Conservation (phyloP, 2,888 invertebrate genomes). For the Rhagonycha fulva region DNA sequence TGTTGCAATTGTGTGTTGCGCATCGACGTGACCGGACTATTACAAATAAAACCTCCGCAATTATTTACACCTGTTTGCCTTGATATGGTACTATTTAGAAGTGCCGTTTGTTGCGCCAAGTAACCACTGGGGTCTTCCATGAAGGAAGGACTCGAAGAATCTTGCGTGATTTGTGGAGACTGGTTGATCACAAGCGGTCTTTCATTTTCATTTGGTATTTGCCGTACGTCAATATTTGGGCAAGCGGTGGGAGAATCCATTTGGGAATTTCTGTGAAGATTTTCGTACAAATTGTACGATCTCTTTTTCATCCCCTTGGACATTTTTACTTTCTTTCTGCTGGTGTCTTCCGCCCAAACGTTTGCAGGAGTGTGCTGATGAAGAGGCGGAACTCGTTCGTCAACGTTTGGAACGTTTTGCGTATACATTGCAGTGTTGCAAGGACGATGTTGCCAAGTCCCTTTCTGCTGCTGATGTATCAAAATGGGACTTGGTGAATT, state of each 20-base stretch:
- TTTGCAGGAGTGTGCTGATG: slow-evolving; percentile 68
- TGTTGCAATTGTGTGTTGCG: slow-evolving; percentile 41
- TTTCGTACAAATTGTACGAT: slow-evolving; percentile 56
- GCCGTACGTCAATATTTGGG: slow-evolving; percentile 65
- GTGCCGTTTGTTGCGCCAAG: slow-evolving; percentile 86
- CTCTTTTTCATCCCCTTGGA: slow-evolving; percentile 61
- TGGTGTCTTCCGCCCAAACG: slow-evolving; percentile 61
- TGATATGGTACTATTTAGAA: slow-evolving; percentile 82
- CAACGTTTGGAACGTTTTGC: slow-evolving; percentile 58
- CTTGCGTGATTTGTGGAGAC: slow-evolving; percentile 43
- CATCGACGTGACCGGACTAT: slow-evolving; percentile 45
- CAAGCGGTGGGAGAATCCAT: slow-evolving; percentile 52
- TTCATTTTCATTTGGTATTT: slow-evolving; percentile 56
- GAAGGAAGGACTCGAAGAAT: slow-evolving; percentile 70
- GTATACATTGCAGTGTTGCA: slow-evolving; percentile 40
- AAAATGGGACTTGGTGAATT: slow-evolving; percentile 7
- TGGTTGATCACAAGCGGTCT: slow-evolving; percentile 49
- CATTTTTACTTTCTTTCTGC: slow-evolving; percentile 63
- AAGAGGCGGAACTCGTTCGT: slow-evolving; percentile 73
- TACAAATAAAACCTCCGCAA: slow-evolving; percentile 48
- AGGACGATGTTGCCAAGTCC: slow-evolving; percentile 44
- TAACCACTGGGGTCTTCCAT: slow-evolving; percentile 92
- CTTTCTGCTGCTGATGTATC: slow-evolving; percentile 43
- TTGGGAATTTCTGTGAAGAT: slow-evolving; percentile 37
- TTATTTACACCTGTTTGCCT: slow-evolving; percentile 60